A percentile compares a stretch with the other conserved stretches of the same genome.
These are phyloP conservation scores for Gallirallus australis DNA, from an alignment of 2,797 vertebrate species.

Conservation along the genomic window DNA sequence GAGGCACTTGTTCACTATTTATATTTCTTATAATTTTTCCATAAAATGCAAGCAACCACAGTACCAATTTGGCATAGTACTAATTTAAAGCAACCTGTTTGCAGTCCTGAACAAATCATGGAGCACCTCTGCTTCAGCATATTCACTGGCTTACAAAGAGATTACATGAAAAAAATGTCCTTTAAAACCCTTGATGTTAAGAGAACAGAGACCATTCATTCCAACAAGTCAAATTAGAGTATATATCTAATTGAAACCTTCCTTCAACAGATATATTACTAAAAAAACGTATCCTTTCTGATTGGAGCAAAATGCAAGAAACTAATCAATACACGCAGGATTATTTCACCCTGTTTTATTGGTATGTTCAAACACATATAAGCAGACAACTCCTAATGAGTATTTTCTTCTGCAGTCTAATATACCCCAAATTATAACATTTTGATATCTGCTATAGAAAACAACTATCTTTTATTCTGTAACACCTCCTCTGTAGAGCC, in stretches of 20 bases:
- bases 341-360: background rate
- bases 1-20: background rate
- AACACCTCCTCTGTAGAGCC: background rate
- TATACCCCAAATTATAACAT: background rate
- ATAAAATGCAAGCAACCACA: background rate
- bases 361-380: background rate
- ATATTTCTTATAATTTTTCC: background rate
- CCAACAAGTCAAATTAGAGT: background rate
- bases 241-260: background rate
- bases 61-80: background rate
- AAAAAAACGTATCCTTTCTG: background rate
- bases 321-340: background rate
- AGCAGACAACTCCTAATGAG: background rate
- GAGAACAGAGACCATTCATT: background rate
- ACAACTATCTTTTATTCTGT: background rate
- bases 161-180: background rate
- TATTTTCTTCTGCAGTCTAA: constrained; percentile 6
- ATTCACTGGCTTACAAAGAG: background rate
- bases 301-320: constrained; percentile 13
- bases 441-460: background rate
- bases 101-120: background rate
- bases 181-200: background rate
- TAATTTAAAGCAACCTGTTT: background rate
- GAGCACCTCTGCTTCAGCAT: background rate
- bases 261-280: background rate